Evolutionary conservation across 2,888 invertebrate species (phyloP).

Genomic region (Parnassius glacialis): DNA sequence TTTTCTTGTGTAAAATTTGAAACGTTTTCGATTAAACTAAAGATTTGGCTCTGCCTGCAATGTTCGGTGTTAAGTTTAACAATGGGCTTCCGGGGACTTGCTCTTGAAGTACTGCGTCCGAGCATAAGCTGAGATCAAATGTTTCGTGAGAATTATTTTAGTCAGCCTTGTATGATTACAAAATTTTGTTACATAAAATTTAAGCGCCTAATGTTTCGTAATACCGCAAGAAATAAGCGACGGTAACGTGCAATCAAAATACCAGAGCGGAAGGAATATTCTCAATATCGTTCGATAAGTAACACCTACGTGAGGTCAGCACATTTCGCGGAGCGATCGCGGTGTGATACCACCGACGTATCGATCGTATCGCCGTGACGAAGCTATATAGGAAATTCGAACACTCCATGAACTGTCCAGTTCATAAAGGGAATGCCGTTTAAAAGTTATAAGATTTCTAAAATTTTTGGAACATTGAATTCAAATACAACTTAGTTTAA

Average conservation of each 20-base stretch:
- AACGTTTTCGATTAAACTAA: conserved; percentile 68
- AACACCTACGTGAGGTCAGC: conserved; percentile 76
- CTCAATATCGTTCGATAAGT: conserved; percentile 53
- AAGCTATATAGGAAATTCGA: conserved; percentile 66
- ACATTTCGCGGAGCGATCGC: conserved; percentile 72
- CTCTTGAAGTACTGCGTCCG: conserved; percentile 37
- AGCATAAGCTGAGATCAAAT: conserved; percentile 56
- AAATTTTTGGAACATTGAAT: background rate
- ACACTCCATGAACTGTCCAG: conserved; percentile 66
- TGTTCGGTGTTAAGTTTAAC: conserved; percentile 57
- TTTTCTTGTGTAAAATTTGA: conserved; percentile 63
- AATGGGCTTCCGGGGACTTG: conserved; percentile 70
- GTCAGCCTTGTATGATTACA: background rate
- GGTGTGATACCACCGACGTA: conserved; percentile 72
- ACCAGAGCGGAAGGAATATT: conserved; percentile 47
- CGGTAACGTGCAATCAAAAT: conserved; percentile 49
- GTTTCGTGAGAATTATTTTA: conserved; percentile 49
- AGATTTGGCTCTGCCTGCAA: conserved; percentile 67
- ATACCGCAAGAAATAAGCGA: conserved; percentile 3
- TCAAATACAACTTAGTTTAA: background rate
- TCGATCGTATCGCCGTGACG: conserved; percentile 76
- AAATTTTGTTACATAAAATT: background rate
- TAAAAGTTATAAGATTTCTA: conserved; percentile 37
- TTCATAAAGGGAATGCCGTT: conserved; percentile 56
- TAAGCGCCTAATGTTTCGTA: conserved; percentile 3